phyloP scores from a whole-genome alignment of 2,113 vertebrate genomes.

The Sturnira hondurensis region DNA sequence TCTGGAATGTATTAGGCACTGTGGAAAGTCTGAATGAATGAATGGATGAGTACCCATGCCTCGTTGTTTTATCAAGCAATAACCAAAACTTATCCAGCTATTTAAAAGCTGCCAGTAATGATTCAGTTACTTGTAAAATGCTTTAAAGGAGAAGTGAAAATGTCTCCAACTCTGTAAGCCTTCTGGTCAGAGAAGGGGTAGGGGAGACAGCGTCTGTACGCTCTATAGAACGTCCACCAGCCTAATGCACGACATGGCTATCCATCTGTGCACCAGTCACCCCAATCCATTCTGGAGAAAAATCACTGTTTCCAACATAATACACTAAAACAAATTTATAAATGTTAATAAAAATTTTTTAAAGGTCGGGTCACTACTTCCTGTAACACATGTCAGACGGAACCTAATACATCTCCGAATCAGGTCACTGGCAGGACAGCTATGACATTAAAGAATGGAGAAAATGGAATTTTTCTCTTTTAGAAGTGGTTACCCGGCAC shows the following conservation, averaged over 20 bases:
- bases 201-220: not conserved
- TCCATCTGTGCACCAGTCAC: constrained; percentile 13
- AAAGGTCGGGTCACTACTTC: constrained; percentile 79
- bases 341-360: constrained; percentile 78
- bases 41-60: not conserved
- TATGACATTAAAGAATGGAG: constrained; percentile 73
- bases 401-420: constrained; percentile 70
- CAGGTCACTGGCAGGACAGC: constrained; percentile 73
- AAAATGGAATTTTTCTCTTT: constrained; percentile 49
- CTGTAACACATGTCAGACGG: constrained; percentile 37
- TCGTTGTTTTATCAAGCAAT: not conserved
- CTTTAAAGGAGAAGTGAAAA: not conserved
- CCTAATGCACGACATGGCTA: not conserved
- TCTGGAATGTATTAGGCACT: not conserved
- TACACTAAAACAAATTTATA: constrained; percentile 75
- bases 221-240: not conserved
- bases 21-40: not conserved
- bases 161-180: not conserved
- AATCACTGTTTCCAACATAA: constrained; percentile 43
- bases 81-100: not conserved
- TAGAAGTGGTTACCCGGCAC: constrained; percentile 59
- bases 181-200: not conserved
- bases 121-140: not conserved
- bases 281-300: constrained; percentile 45
- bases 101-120: not conserved